Evolutionary conservation across 1,140 invertebrate genomes (phyloP), one percentile per base, ranked within the genome.

Genomic region (Calliphora vicina): DNA sequence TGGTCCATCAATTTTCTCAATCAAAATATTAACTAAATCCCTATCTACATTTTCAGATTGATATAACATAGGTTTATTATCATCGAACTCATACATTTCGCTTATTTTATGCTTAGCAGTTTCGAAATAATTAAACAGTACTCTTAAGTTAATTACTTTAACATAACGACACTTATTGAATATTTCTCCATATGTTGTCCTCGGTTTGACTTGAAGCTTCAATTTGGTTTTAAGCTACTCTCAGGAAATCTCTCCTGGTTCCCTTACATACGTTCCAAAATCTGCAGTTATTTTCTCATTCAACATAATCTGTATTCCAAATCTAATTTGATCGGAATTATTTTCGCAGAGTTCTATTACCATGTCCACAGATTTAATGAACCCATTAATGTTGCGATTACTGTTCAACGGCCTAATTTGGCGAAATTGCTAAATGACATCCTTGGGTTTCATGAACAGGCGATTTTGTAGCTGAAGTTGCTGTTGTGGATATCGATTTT

Each of bases 71-170:
- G 23, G 10, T 27, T 25, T 72, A 72, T 72, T 23, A 20, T 72
- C 5, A 25, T 27, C 71, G 20, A 72, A 27, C 10, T 72, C 71
- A 27, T 72, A 25, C 26, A 72, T 25, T 25, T 23, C 26, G 20
- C 26, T 72, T 72, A 72, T 25, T 23, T 72, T 2, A 29, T 67
- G 26, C 61, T 82, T 80, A 23, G 26, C 25, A 23, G 26, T 35
- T 50, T 71, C 26, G 61, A 82, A 82, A 25, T n/a, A 26, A 26
- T 67, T n/a, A 42, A 82, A 82, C 29, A 82, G 27, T 82, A 67
- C 26, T 82, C 61, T 71, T 71, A 82, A 67, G 35, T 71, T 82
- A 35, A n/a, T 82, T 82, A 82, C 80, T 71, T 82, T 29, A 23
- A 82, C 13, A 17, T 29, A 29, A 5, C 80, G 42, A 27, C 50